A percentile compares a stretch with the other conserved stretches of the same genome.
phyloP scores from a whole-genome alignment of 2,888 invertebrate genomes.

The Psylliodes chrysocephalus region DNA sequence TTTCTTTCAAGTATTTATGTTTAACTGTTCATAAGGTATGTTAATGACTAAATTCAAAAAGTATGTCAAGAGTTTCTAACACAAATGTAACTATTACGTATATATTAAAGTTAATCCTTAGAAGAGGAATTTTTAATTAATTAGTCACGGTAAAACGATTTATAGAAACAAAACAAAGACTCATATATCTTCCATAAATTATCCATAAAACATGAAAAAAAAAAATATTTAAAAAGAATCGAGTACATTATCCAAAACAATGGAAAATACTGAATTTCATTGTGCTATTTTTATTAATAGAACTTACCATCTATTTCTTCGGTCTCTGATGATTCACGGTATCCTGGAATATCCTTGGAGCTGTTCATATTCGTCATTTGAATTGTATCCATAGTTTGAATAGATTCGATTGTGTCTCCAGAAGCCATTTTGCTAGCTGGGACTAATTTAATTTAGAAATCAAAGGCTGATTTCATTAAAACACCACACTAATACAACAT shows the following conservation, averaged over 20 bases:
- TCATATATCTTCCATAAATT: too few species aligned
- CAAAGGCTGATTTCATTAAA: slow-evolving; percentile 41
- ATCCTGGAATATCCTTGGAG: slow-evolving; percentile 68
- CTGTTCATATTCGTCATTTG: slow-evolving; percentile 66
- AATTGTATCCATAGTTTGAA: slow-evolving; percentile 79
- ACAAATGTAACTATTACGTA: too few species aligned
- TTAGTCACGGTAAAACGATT: too few species aligned
- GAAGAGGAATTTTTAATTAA: too few species aligned
- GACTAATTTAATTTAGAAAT: slow-evolving; percentile 35
- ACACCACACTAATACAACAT: slow-evolving; percentile 48
- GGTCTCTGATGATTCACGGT: slow-evolving; percentile 70
- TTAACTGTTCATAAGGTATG: background rate
- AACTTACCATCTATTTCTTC: slow-evolving; percentile 67
- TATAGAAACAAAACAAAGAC: too few species aligned
- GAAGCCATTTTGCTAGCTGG: slow-evolving; percentile 74
- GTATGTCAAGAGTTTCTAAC: slow-evolving; percentile 17
- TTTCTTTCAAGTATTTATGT: too few species aligned
- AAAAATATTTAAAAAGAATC: background rate
- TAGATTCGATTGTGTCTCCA: slow-evolving; percentile 82
- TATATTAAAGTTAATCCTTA: too few species aligned
- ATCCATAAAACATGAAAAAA: too few species aligned
- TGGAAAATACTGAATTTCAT: background rate
- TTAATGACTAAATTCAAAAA: slow-evolving; percentile 2
- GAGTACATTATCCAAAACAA: background rate
- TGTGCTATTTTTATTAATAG: slow-evolving; percentile 1